Evolutionary conservation across 2,888 invertebrate species (phyloP).

Genomic region (Lobophora halterata): DNA sequence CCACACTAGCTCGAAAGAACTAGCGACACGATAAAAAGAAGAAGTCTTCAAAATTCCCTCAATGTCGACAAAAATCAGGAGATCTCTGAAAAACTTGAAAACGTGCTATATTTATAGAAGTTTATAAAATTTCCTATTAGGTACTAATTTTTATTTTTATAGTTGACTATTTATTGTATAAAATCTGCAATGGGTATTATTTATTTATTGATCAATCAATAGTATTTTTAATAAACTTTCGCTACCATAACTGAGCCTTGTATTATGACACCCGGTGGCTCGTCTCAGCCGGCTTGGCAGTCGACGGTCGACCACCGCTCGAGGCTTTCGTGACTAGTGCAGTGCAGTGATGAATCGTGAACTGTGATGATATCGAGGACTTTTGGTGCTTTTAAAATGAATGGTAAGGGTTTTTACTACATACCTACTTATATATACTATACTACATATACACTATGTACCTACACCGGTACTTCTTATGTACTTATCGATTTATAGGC

Average conservation of each 20-base stretch:
- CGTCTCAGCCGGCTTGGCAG: constrained; percentile 31
- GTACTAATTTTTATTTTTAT: no score
- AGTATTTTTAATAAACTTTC: constrained; percentile 21
- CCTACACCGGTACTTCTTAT: no score
- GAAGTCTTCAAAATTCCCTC: no score
- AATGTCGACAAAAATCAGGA: no score
- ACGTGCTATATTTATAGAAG: no score
- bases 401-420: constrained; percentile 48
- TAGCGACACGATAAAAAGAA: no score
- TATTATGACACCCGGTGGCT: constrained; percentile 21
- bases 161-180: neutral
- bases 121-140: no score
- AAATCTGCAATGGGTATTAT: neutral
- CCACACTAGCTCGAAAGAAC: no score
- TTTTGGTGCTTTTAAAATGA: constrained; percentile 62
- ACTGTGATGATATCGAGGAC: constrained; percentile 57
- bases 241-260: constrained; percentile 15
- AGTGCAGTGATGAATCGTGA: constrained; percentile 71
- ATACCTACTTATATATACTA: neutral
- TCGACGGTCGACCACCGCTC: constrained; percentile 41
- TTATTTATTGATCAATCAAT: constrained; percentile 4
- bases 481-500: no score
- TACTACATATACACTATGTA: no score
- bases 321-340: constrained; percentile 26
- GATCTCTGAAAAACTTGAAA: no score